A percentile compares a stretch with the other conserved stretches of the same genome.
These are phyloP conservation scores for Plagodis dolabraria DNA, from an alignment of 2,888 invertebrate genomes.

Conservation along the genomic window DNA sequence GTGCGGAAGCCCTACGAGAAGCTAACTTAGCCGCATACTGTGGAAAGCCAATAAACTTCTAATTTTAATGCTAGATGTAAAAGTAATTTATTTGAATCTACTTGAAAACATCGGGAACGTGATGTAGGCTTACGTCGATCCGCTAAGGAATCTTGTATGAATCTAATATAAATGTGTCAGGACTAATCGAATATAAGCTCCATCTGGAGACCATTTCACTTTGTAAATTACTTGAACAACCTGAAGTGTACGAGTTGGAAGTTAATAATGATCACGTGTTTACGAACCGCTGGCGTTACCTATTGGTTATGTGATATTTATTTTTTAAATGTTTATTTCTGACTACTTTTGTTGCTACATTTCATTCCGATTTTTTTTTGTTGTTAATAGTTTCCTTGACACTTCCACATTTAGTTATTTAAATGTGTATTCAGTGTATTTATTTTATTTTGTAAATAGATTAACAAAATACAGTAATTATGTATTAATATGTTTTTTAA, in stretches of 20 bases:
- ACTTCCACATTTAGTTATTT: conserved; percentile 60
- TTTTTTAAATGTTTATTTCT: conserved; percentile 46
- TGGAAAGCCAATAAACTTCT: conserved; percentile 99
- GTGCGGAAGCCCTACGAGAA: conserved; percentile 98
- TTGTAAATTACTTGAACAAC: conserved; percentile 14
- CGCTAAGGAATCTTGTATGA: conserved; percentile 73
- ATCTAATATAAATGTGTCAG: conserved; percentile 64
- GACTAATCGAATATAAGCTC: conserved; percentile 29
- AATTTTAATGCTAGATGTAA: conserved; percentile 59
- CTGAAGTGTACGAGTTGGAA: conserved; percentile 28
- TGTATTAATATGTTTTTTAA: conserved; percentile 26
- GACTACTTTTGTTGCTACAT: conserved; percentile 37
- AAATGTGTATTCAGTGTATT: conserved; percentile 65
- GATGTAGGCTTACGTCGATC: conserved; percentile 48
- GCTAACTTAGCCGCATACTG: conserved; percentile 97
- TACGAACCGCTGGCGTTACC: conserved; percentile 19
- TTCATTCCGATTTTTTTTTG: conserved; percentile 62
- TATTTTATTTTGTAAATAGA: conserved; percentile 77
- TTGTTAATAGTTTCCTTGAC: conserved; percentile 43
- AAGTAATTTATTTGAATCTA: conserved; percentile 45
- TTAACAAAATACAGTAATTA: conserved; percentile 56
- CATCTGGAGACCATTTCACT: conserved; percentile 16
- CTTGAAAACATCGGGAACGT: conserved; percentile 43
- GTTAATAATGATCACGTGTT: conserved; percentile 41
- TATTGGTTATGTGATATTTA: conserved; percentile 47